Percentiles rank a stretch among this genome's conserved stretches.
Evolutionary conservation across 2,888 invertebrate species (phyloP).

Genomic region (Thereva unica): DNA sequence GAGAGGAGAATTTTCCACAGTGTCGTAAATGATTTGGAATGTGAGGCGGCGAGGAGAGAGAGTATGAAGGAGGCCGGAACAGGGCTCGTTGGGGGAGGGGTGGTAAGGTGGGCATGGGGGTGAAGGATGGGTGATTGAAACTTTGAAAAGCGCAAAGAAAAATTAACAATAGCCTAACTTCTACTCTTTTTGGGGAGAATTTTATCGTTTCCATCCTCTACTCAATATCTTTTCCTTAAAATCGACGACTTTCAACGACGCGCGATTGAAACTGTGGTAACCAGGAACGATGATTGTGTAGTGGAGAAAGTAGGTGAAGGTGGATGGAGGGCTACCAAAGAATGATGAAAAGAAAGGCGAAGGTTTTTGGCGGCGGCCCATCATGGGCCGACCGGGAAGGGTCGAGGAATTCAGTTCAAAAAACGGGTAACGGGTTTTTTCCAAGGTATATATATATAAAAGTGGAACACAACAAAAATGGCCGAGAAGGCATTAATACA

Average conservation of each 20-base stretch:
- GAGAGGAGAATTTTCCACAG: no score
- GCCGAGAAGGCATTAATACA: slow-evolving; percentile 12
- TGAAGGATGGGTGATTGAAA: neutral
- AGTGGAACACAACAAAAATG: slow-evolving; percentile 3
- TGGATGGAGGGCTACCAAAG: no score
- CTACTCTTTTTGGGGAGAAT: slow-evolving; percentile 5
- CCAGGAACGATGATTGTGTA: no score
- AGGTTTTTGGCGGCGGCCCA: neutral
- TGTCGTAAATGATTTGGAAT: no score
- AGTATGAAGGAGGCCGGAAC: no score
- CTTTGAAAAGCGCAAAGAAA: slow-evolving; percentile 10
- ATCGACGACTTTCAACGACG: no score
- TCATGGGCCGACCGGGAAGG: neutral
- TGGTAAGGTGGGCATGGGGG: neutral
- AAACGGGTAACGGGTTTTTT: no score
- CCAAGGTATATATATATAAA: neutral
- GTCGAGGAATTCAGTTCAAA: no score
- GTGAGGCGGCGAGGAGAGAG: no score
- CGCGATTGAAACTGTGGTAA: no score
- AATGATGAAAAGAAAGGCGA: neutral
- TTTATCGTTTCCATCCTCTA: slow-evolving; percentile 5
- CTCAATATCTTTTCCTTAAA: no score
- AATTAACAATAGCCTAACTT: slow-evolving; percentile 9
- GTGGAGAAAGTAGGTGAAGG: no score
- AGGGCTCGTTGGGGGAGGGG: neutral